Conservation (phyloP, 2,888 invertebrate genomes). For the Parnassius apollo region DNA sequence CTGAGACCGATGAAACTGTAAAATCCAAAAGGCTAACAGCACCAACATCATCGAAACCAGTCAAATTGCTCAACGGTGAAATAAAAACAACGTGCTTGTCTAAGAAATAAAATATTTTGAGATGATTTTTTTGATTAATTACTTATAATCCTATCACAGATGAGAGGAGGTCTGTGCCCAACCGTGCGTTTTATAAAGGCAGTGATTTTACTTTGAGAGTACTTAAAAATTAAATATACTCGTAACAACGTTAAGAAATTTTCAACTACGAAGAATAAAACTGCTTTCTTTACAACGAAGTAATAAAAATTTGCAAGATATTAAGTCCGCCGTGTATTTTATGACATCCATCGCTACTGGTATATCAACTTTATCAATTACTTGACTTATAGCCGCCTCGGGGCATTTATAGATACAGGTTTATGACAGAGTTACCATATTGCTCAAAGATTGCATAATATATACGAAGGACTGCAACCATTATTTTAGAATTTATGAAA, state of each 20-base stretch:
- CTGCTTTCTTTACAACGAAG: conserved; percentile 9
- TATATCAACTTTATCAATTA: conserved; percentile 17
- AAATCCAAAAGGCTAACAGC: too few species aligned
- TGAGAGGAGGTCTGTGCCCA: too few species aligned
- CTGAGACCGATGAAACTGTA: too few species aligned
- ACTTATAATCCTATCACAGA: too few species aligned
- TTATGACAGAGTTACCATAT: conserved; percentile 2
- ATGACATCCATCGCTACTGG: conserved; percentile 14
- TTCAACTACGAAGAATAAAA: conserved; percentile 4
- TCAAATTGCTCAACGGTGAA: too few species aligned
- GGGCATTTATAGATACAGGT: conserved; percentile 6
- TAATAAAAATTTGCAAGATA: conserved; percentile 21
- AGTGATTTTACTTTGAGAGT: too few species aligned
- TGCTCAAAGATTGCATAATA: neutral
- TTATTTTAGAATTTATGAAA: neutral
- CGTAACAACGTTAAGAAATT: conserved; percentile 4
- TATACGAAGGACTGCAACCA: neutral
- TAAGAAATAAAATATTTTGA: too few species aligned
- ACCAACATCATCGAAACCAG: too few species aligned
- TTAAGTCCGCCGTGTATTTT: conserved; percentile 14
- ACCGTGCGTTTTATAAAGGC: too few species aligned
- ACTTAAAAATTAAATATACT: neutral
- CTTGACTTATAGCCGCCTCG: conserved; percentile 3
- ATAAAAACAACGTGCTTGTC: too few species aligned
- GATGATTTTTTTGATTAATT: too few species aligned